Conservation (phyloP, 2,113 vertebrate species). For the Phaetusa simplex region DNA sequence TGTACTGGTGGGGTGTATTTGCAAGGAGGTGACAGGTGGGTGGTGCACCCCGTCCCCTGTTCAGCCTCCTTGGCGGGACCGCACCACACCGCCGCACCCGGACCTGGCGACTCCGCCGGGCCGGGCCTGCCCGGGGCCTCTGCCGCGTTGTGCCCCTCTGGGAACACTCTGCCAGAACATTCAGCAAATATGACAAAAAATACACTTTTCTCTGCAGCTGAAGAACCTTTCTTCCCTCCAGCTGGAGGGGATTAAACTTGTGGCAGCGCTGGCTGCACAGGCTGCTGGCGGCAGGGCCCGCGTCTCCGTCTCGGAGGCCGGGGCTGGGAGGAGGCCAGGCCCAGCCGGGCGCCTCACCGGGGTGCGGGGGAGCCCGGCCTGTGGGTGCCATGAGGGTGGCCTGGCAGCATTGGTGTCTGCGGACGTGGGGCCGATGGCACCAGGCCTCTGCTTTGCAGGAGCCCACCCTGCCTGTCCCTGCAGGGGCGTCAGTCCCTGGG, state of each 20-base stretch:
- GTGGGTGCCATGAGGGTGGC: fast-evolving
- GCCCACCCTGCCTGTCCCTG: fast-evolving
- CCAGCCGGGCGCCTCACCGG: fast-evolving
- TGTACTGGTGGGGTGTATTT: not conserved
- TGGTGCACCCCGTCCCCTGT: fast-evolving
- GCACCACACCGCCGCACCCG: fast-evolving
- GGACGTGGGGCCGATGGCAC: fast-evolving
- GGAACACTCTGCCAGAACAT: fast-evolving
- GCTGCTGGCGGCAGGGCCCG: fast-evolving
- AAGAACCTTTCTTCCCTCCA: fast-evolving
- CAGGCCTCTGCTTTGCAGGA: fast-evolving
- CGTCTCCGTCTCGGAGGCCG: fast-evolving
- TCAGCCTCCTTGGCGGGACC: not conserved
- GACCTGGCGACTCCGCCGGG: fast-evolving
- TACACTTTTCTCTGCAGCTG: fast-evolving
- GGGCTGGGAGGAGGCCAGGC: not conserved
- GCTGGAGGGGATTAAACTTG: not conserved
- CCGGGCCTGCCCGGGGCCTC: not conserved
- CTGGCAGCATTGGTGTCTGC: fast-evolving
- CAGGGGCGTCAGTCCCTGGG: fast-evolving
- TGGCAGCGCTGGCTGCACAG: too few species aligned
- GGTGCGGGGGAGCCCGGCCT: fast-evolving
- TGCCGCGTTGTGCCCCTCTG: fast-evolving
- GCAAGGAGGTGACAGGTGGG: fast-evolving
- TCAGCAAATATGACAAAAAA: fast-evolving